phyloP scores from a whole-genome alignment of 2,888 invertebrate species.

The Spatulosminthurus flaviceps region DNA sequence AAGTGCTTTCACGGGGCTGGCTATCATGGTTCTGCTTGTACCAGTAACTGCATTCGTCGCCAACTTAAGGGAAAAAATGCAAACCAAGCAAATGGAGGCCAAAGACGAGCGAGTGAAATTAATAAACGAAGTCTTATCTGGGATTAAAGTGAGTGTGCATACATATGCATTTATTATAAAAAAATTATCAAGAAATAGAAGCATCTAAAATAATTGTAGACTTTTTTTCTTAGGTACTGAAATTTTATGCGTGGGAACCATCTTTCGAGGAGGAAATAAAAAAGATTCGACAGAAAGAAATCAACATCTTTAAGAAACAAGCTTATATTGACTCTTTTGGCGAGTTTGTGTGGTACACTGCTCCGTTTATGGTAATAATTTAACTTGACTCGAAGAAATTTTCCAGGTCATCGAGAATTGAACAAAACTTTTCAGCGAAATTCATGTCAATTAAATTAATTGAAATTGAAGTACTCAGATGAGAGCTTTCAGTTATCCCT shows the following conservation, averaged over 20 bases:
- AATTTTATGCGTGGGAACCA: conserved; percentile 63
- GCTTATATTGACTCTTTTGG: conserved; percentile 79
- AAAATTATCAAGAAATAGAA: no score
- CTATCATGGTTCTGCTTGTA: conserved; percentile 91
- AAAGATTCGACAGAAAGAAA: conserved; percentile 87
- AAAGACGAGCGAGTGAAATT: conserved; percentile 93
- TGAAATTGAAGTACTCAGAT: no score
- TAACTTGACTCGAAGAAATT: no score
- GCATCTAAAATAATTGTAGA: neutral
- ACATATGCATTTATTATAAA: no score
- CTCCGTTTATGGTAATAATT: conserved; percentile 67
- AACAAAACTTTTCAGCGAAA: no score
- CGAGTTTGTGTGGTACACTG: conserved; percentile 69
- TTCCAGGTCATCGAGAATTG: no score
- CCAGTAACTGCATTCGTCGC: conserved; percentile 88
- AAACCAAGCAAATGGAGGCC: conserved; percentile 89
- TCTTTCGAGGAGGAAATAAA: conserved; percentile 70
- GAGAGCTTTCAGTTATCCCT: no score
- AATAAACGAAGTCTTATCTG: conserved; percentile 92
- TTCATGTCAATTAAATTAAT: no score
- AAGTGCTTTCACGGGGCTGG: conserved; percentile 90
- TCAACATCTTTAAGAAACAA: conserved; percentile 83
- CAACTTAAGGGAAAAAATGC: conserved; percentile 79
- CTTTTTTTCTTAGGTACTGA: conserved; percentile 65
- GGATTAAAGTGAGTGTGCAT: conserved; percentile 76